Percentiles rank a stretch among this genome's conserved stretches.
Conservation (phyloP, 1,140 invertebrate species). For the Drosophila nigrodunni region DNA sequence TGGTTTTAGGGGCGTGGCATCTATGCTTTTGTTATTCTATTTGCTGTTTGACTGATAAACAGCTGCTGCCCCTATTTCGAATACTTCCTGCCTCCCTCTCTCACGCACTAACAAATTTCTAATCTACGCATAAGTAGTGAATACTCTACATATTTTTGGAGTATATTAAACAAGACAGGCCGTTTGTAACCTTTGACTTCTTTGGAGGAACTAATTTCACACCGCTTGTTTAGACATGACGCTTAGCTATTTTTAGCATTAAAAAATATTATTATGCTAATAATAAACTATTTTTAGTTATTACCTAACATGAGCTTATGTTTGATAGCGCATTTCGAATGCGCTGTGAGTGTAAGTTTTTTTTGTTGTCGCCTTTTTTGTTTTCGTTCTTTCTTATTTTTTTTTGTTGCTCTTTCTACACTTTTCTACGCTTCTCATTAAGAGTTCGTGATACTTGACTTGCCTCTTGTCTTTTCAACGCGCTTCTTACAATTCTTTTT, state of each 20-base stretch:
- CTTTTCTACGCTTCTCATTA: conserved; percentile 30
- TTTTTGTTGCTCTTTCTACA: conserved; percentile 3
- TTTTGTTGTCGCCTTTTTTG: neutral
- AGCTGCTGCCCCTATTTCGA: conserved; percentile 7
- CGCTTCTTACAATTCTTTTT: conserved; percentile 31
- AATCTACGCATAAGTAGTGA: neutral
- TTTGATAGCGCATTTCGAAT: neutral
- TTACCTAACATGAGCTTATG: neutral
- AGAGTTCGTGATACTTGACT: conserved; percentile 42
- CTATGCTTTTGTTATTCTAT: neutral
- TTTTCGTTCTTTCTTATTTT: neutral
- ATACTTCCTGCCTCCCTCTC: conserved; percentile 3
- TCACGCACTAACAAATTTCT: neutral
- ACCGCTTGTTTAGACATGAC: no score
- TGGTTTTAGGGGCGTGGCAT: conserved; percentile 6
- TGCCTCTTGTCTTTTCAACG: conserved; percentile 34
- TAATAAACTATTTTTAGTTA: no score
- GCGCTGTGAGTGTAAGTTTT: conserved; percentile 2
- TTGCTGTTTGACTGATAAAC: conserved; percentile 14
- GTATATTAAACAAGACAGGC: neutral
- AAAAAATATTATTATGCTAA: no score
- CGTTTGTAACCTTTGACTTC: neutral
- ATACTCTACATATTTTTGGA: neutral
- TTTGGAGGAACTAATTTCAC: no score
- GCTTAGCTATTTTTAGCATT: no score